A percentile compares a stretch with the other conserved stretches of the same genome.
phyloP scores from a whole-genome alignment of 2,113 vertebrate genomes.

The Ivindomyrus marchei region DNA sequence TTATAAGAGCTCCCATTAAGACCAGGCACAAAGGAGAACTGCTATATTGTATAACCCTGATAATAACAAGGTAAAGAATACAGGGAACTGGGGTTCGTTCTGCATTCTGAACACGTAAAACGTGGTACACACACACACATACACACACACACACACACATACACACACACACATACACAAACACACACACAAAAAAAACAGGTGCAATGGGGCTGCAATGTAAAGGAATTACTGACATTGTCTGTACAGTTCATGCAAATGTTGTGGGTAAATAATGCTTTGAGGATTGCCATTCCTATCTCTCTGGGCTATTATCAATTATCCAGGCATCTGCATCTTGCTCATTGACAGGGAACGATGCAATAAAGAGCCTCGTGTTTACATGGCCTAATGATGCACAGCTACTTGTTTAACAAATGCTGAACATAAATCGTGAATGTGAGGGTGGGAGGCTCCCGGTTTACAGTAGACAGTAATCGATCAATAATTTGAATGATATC shows the following conservation, averaged over 20 bases:
- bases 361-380: background rate
- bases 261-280: background rate
- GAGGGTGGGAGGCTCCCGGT: background rate
- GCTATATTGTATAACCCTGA: background rate
- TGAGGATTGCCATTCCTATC: background rate
- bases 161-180: too few relatives aligned
- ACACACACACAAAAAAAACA: background rate
- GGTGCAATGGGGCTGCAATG: too few relatives aligned
- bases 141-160: too few relatives aligned
- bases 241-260: background rate
- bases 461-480: background rate
- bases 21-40: background rate
- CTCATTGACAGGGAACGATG: background rate
- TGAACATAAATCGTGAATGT: background rate
- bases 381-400: background rate
- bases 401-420: background rate
- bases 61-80: background rate
- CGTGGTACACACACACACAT: too few relatives aligned
- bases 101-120: background rate
- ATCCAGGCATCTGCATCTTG: background rate
- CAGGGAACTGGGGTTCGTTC: background rate
- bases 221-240: background rate
- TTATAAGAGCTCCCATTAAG: background rate
- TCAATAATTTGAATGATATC: background rate
- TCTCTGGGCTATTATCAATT: conserved; percentile 2